A percentile compares a stretch with the other conserved stretches of the same genome.
Evolutionary conservation across 2,113 vertebrate genomes (phyloP).

Genomic region (Chaenocephalus aceratus): DNA sequence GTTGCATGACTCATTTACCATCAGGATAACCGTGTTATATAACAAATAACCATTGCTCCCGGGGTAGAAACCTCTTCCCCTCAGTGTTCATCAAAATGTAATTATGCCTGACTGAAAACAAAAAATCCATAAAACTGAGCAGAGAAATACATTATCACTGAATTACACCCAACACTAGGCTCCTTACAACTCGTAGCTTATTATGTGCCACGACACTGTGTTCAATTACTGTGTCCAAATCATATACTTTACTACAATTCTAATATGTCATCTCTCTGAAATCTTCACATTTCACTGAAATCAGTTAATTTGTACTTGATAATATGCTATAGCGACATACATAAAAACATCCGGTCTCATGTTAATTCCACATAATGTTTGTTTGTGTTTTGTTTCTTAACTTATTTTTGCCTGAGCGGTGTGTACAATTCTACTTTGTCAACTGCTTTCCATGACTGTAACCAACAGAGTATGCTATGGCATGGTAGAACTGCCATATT

Average conservation of each 20-base stretch:
- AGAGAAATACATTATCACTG: slow-evolving; percentile 55
- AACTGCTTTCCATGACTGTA: slow-evolving; percentile 24
- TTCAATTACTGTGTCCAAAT: slow-evolving; percentile 59
- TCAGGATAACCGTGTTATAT: neutral
- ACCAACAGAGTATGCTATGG: slow-evolving; percentile 32
- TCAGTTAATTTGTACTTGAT: slow-evolving; percentile 13
- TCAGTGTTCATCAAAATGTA: slow-evolving; percentile 64
- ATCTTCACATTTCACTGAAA: slow-evolving; percentile 24
- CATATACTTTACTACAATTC: slow-evolving; percentile 47
- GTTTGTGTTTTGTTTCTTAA: slow-evolving; percentile 8
- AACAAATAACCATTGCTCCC: slow-evolving; percentile 6
- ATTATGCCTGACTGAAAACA: slow-evolving; percentile 45
- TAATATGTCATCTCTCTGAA: neutral
- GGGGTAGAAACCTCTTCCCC: slow-evolving; percentile 44
- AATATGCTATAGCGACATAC: neutral
- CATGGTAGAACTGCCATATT: slow-evolving; percentile 38
- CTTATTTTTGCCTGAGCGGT: slow-evolving; percentile 3
- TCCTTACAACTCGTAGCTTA: slow-evolving; percentile 47
- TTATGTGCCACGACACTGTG: slow-evolving; percentile 29
- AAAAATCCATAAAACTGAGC: slow-evolving; percentile 52
- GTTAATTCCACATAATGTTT: neutral
- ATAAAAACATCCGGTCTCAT: neutral
- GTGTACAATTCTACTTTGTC: slow-evolving; percentile 26
- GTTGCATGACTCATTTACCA: neutral
- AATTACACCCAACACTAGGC: slow-evolving; percentile 38